Conservation (phyloP, 2,797 vertebrate species). For the Manis pentadactyla region DNA sequence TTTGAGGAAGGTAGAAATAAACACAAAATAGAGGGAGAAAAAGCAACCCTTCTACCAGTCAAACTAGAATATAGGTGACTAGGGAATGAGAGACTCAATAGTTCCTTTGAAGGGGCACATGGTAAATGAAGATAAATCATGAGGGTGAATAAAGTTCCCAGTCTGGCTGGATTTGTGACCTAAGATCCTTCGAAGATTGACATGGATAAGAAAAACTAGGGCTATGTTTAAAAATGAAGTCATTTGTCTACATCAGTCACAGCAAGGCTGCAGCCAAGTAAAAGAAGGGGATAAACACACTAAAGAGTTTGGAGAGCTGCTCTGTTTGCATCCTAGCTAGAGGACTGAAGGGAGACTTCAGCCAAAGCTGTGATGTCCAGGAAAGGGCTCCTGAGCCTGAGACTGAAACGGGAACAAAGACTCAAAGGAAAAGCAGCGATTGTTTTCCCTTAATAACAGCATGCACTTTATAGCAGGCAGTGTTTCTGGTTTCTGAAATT, state of each 20-base stretch:
- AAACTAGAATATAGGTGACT: background rate
- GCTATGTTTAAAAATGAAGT: background rate
- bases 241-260: background rate
- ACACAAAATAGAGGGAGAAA: background rate
- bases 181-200: background rate
- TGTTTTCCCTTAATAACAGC: background rate
- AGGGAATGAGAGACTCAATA: fast-evolving
- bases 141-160: background rate
- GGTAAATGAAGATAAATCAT: background rate
- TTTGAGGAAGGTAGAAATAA: background rate
- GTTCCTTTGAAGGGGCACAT: background rate
- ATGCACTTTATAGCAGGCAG: background rate
- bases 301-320: background rate
- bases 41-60: background rate
- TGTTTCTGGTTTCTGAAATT: background rate
- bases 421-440: background rate
- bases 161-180: background rate
- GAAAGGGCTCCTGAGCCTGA: background rate
- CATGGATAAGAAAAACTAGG: background rate
- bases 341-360: background rate
- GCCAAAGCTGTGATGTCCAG: background rate
- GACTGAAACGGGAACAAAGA: background rate
- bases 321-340: background rate
- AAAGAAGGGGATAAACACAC: background rate
- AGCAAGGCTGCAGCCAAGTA: background rate